Evolutionary conservation across 2,888 invertebrate genomes (phyloP).

Genomic region (Lithophane ornitopus): DNA sequence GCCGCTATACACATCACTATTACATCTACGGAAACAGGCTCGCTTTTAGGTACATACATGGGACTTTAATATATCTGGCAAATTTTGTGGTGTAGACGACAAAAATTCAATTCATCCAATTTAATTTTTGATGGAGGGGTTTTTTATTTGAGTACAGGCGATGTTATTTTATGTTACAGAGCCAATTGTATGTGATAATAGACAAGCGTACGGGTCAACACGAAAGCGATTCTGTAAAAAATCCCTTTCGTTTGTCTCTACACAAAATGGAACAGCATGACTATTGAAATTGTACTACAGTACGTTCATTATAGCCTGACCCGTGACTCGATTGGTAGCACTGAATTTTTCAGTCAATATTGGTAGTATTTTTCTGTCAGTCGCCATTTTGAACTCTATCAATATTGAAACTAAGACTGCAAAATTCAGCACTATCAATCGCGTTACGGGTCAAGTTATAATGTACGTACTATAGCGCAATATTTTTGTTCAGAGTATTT

Average conservation of each 20-base stretch:
- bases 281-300: neutral
- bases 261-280: neutral
- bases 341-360: no score
- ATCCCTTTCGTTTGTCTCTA: neutral
- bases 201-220: neutral
- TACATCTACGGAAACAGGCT: neutral
- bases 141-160: no score
- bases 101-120: neutral
- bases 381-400: no score
- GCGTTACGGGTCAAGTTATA: no score
- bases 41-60: neutral
- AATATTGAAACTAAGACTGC: no score
- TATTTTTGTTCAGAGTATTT: slow-evolving; percentile 16
- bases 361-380: no score
- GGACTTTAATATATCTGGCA: neutral
- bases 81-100: neutral
- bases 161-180: neutral
- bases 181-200: neutral
- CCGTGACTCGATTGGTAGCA: no score
- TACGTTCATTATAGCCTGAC: no score
- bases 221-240: neutral
- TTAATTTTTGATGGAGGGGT: no score
- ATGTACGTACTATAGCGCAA: neutral
- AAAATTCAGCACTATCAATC: no score
- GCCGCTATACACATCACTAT: neutral